Conservation (phyloP, 1,140 invertebrate species). For the Sarcophaga peregrina region DNA sequence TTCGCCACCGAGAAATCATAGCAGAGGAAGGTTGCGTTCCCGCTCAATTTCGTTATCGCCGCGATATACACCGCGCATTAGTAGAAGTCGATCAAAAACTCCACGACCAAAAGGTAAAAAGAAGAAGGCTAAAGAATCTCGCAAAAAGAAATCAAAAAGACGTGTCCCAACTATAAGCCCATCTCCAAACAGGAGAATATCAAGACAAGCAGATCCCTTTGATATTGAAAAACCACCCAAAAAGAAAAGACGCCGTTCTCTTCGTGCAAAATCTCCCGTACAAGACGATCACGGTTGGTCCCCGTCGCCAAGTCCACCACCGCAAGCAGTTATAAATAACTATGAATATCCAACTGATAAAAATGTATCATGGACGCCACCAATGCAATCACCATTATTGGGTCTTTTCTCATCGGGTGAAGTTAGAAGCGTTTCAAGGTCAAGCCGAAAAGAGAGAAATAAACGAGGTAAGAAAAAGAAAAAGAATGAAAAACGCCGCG, state of each 20-base stretch:
- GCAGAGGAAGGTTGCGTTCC: constrained; percentile 33
- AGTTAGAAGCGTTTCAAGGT: constrained; percentile 50
- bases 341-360: constrained; percentile 51
- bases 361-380: constrained; percentile 61
- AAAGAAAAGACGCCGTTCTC: constrained; percentile 51
- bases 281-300: constrained; percentile 63
- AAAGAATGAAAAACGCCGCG: constrained; percentile 67
- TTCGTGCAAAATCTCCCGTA: constrained; percentile 48
- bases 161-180: constrained; percentile 55
- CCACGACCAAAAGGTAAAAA: constrained; percentile 55
- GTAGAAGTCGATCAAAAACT: constrained; percentile 57
- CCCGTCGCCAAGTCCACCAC: constrained; percentile 54
- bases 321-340: constrained; percentile 4
- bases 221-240: constrained; percentile 53
- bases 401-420: constrained; percentile 46
- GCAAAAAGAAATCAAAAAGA: constrained; percentile 58
- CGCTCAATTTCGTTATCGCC: constrained; percentile 44
- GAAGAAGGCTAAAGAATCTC: constrained; percentile 58
- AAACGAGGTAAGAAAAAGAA: constrained; percentile 65
- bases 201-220: constrained; percentile 59
- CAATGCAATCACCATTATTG: constrained; percentile 67
- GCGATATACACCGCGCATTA: constrained; percentile 57
- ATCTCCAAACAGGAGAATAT: constrained; percentile 41
- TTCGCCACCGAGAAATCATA: constrained; percentile 47
- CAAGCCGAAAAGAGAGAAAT: constrained; percentile 61